Conservation (phyloP, 2,797 vertebrate genomes). For the Pipistrellus kuhlii region DNA sequence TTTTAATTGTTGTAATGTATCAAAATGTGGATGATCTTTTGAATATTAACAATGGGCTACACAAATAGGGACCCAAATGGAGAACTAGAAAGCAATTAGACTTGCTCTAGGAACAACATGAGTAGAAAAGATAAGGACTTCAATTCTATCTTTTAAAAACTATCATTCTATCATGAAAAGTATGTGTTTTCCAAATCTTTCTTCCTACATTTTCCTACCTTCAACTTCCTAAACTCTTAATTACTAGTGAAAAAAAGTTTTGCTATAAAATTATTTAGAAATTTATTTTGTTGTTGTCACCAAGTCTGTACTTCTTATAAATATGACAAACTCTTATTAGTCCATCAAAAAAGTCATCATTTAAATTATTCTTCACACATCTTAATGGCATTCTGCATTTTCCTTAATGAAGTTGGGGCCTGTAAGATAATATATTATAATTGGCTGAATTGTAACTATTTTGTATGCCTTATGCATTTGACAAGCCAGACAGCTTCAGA, state of each 20-base stretch:
- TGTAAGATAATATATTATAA: slow-evolving; percentile 79
- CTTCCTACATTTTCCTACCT: not conserved
- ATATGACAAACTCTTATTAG: slow-evolving; percentile 79
- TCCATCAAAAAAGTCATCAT: slow-evolving; percentile 71
- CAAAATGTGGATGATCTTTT: not conserved
- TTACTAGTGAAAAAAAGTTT: slow-evolving; percentile 61
- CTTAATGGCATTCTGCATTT: slow-evolving; percentile 74
- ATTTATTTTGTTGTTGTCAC: slow-evolving; percentile 74
- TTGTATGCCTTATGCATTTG: slow-evolving; percentile 78
- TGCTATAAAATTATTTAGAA: slow-evolving; percentile 51
- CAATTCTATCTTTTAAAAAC: not conserved
- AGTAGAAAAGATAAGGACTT: slow-evolving; percentile 35
- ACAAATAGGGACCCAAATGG: not conserved
- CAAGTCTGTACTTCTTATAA: slow-evolving; percentile 70
- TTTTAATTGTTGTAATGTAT: slow-evolving; percentile 5
- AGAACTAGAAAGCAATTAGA: not conserved
- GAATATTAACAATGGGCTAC: not conserved
- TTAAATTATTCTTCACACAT: slow-evolving; percentile 80
- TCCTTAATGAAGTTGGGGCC: slow-evolving; percentile 80
- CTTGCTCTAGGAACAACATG: not conserved
- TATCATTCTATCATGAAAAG: not conserved
- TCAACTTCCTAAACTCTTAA: slow-evolving; percentile 60
- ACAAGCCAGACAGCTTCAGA: slow-evolving; percentile 73
- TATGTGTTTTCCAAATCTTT: slow-evolving; percentile 38
- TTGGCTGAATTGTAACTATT: slow-evolving; percentile 79